Evolutionary conservation across 2,888 invertebrate genomes (phyloP).

Genomic region (Lochmaea crataegi): DNA sequence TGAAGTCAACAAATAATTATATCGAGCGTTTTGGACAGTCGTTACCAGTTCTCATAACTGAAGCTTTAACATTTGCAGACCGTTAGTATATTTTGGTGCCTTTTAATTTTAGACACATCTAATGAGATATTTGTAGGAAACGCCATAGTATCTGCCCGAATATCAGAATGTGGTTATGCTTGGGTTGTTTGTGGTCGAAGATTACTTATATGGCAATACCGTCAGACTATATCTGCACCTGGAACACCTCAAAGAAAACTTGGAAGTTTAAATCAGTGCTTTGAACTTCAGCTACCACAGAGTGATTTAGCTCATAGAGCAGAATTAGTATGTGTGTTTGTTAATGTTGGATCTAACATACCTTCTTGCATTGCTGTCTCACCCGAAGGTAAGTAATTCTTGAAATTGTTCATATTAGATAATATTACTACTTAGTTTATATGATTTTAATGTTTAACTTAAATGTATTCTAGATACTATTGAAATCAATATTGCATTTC

Average conservation of each 20-base stretch:
- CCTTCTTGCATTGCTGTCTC: constrained; percentile 93
- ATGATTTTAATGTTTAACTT: neutral
- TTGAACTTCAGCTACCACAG: constrained; percentile 89
- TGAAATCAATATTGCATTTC: neutral
- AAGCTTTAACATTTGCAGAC: constrained; percentile 85
- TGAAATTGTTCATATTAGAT: neutral
- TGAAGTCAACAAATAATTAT: constrained; percentile 78
- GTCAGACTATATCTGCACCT: constrained; percentile 60
- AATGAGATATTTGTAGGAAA: constrained; percentile 54
- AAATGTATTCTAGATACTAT: neutral
- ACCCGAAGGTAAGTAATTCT: constrained; percentile 80
- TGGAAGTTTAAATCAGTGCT: constrained; percentile 72
- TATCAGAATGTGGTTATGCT: constrained; percentile 68
- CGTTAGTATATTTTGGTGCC: constrained; percentile 62
- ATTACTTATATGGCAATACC: constrained; percentile 86
- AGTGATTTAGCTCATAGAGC: constrained; percentile 93
- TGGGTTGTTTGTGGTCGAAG: constrained; percentile 84
- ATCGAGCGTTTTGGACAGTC: constrained; percentile 86
- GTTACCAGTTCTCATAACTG: constrained; percentile 88
- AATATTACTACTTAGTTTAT: neutral
- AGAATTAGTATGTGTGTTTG: constrained; percentile 81
- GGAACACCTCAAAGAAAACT: constrained; percentile 66
- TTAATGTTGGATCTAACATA: constrained; percentile 69
- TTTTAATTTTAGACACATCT: too few relatives aligned
- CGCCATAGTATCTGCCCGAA: constrained; percentile 66